These are phyloP conservation scores for Diplazon laetatorius DNA, from an alignment of 2,888 invertebrate genomes.

Conservation along the genomic window DNA sequence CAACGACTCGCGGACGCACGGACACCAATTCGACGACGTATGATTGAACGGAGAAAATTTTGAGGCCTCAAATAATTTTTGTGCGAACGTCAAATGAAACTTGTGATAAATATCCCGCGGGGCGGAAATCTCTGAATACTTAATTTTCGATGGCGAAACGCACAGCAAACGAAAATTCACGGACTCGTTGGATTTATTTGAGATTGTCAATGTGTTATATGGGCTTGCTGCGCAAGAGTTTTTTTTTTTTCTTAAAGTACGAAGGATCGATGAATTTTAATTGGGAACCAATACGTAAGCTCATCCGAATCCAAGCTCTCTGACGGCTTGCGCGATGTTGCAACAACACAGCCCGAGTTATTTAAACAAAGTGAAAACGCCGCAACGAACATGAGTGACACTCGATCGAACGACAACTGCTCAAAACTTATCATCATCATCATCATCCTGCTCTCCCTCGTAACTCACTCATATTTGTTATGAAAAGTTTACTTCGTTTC, in stretches of 20 bases:
- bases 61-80: neutral
- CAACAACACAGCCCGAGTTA: neutral
- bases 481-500: slow-evolving; percentile 23
- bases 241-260: neutral
- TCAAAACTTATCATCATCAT: slow-evolving; percentile 36
- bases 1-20: no score
- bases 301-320: slow-evolving; percentile 36
- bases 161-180: neutral
- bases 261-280: slow-evolving; percentile 1
- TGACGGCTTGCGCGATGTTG: slow-evolving; percentile 6
- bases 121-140: slow-evolving; percentile 25
- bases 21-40: no score
- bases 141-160: slow-evolving; percentile 5
- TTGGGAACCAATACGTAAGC: neutral
- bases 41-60: no score
- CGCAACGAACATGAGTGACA: slow-evolving; percentile 62
- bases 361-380: slow-evolving; percentile 46
- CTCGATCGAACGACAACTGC: slow-evolving; percentile 63
- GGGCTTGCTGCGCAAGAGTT: neutral
- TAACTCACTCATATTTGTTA: slow-evolving; percentile 38
- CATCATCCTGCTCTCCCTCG: neutral
- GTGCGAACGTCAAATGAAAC: neutral
- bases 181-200: neutral
- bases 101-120: slow-evolving; percentile 55
- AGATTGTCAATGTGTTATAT: neutral